phyloP scores from a whole-genome alignment of 1,140 invertebrate species.

The Drosophila busckii region DNA sequence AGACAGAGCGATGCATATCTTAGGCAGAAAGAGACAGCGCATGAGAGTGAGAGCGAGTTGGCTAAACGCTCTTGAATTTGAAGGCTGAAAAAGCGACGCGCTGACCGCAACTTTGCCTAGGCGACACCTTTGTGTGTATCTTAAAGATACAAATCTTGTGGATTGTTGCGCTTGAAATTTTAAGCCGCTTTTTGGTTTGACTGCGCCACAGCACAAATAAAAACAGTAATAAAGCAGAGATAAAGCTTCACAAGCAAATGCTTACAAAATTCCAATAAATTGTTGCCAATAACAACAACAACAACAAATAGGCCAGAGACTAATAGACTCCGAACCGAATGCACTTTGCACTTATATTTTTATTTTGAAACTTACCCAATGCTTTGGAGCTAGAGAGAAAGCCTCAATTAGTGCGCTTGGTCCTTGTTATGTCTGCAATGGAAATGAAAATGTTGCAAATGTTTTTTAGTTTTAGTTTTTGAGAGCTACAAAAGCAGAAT shows the following conservation, averaged over 20 bases:
- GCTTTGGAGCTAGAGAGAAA: too few species aligned
- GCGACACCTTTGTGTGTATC: constrained; percentile 26
- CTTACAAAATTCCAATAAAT: constrained; percentile 62
- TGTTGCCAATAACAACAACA: too few species aligned
- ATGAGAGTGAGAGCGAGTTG: constrained; percentile 1
- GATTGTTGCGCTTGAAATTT: constrained; percentile 56
- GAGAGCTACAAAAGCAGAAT: too few species aligned
- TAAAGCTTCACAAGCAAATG: too few species aligned
- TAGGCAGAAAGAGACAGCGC: constrained; percentile 7
- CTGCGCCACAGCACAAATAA: constrained; percentile 62
- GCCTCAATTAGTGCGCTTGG: too few species aligned
- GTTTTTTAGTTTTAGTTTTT: too few species aligned
- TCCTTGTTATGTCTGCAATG: too few species aligned
- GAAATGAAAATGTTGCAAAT: too few species aligned
- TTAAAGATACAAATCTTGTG: constrained; percentile 61
- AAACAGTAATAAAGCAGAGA: constrained; percentile 40
- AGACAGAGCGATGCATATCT: constrained; percentile 49
- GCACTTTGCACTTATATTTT: background rate
- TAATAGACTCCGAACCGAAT: background rate
- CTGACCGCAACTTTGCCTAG: constrained; percentile 19
- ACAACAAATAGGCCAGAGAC: too few species aligned
- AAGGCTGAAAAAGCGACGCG: too few species aligned
- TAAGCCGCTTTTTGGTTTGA: constrained; percentile 57
- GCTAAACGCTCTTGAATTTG: constrained; percentile 27
- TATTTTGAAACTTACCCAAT: constrained; percentile 15